Base-by-base conservation (phyloP, 2,888 invertebrate genomes). In the Tiphia femorata region DNA sequence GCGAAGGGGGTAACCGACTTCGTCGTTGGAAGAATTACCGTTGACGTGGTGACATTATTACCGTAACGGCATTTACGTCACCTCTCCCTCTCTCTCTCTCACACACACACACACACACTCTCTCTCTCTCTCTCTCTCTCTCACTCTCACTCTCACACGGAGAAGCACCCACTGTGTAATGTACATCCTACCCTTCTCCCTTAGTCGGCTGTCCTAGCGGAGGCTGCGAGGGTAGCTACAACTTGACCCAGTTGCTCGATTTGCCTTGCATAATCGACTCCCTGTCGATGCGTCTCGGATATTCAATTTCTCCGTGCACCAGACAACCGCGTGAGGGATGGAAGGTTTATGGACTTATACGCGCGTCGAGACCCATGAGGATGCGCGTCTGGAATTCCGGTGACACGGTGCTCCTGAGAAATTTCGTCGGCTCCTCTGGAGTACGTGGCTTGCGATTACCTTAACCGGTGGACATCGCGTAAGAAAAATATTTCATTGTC, bases 171-270 rank as follows among this genome's bases (percentile, higher is more conserved):
- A n/a, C n/a, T n/a, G n/a, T n/a, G n/a, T n/a, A n/a, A n/a, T n/a
- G n/a, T n/a, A n/a, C n/a, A n/a, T n/a, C n/a, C n/a, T n/a, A n/a
- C n/a, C n/a, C n/a, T n/a, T n/a, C n/a, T n/a, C n/a, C n/a, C n/a
- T n/a, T n/a, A 14, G 7, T 29, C 3, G 29, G 29, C 29, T 6
- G 25, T 25, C 6, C 25, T 25, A 5, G 25, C 6, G 20, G 40
- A 8, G 21, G 10, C 8, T 8, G 21, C 5, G 14, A n/a, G 43
- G 43, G 25, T 14, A 48, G 60, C 41, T 27, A 27, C 41, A 47
- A 58, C 59, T 62, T 65, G 63, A 62, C 66, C 66, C 51, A 62
- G 52, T 65, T 65, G 41, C 56, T 59, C 38, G 58, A 55, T 60
- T 66, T 48, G 47, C 38, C 38, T 53, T 41, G 51, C 51, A 62